phyloP scores from a whole-genome alignment of 2,113 vertebrate species.

The Puffinus mauretanicus region DNA sequence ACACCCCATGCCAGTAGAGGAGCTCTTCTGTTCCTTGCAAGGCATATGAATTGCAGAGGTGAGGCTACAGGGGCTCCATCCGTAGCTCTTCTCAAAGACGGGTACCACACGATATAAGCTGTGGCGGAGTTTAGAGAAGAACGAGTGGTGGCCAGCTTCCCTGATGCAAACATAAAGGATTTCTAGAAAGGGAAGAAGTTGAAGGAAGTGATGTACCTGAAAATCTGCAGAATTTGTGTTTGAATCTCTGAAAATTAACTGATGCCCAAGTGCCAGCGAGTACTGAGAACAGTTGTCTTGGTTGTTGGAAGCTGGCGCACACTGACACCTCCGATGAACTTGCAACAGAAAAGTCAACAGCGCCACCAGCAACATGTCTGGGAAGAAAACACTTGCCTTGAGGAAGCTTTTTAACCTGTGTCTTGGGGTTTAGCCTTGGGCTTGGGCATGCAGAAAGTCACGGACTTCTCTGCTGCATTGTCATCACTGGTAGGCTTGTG shows the following conservation, averaged over 20 bases:
- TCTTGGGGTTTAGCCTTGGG: neutral
- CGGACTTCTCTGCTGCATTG: neutral
- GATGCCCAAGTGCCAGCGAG: neutral
- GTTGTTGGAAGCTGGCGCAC: neutral
- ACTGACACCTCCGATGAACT: neutral
- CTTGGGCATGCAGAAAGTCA: neutral
- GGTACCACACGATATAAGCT: accelerated
- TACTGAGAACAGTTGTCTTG: neutral
- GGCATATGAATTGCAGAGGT: neutral
- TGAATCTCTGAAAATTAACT: neutral
- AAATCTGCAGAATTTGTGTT: neutral
- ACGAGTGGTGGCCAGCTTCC: neutral
- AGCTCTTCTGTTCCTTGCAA: neutral
- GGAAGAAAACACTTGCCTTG: neutral
- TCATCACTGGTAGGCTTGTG: neutral
- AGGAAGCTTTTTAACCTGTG: neutral
- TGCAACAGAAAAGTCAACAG: neutral
- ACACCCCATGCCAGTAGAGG: neutral
- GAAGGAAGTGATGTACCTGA: neutral
- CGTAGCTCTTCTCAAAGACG: neutral
- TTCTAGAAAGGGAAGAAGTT: neutral
- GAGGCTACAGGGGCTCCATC: neutral
- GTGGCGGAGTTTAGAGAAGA: neutral
- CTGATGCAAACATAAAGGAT: neutral
- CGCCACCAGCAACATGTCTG: neutral